These are phyloP conservation scores for Masnerella sp. DNA, from an alignment of 2,888 invertebrate species.

Conservation along the genomic window DNA sequence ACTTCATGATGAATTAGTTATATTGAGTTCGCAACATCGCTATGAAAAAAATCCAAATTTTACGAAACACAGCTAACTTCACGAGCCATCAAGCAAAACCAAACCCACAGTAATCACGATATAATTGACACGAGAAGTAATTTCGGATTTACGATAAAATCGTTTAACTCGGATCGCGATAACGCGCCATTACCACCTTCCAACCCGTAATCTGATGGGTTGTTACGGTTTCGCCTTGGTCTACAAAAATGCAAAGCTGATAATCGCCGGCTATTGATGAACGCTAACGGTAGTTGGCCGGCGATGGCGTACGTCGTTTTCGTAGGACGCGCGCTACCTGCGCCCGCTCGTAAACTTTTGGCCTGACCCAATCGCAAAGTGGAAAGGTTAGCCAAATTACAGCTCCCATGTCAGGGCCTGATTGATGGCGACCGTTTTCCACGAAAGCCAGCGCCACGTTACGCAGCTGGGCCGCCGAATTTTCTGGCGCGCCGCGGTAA, in stretches of 20 bases:
- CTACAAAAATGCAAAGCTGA: constrained; percentile 39
- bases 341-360: constrained; percentile 67
- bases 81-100: too few relatives aligned
- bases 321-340: constrained; percentile 41
- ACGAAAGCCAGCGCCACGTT: constrained; percentile 73
- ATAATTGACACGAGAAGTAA: constrained; percentile 68
- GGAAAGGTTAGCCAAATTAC: constrained; percentile 76
- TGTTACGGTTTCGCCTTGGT: constrained; percentile 53
- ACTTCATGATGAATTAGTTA: too few relatives aligned
- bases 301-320: constrained; percentile 1
- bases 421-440: constrained; percentile 75
- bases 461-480: constrained; percentile 24
- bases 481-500: constrained; percentile 32
- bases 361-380: constrained; percentile 64
- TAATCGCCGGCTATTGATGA: constrained; percentile 21
- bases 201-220: constrained; percentile 65
- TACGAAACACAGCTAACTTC: too few relatives aligned
- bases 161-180: constrained; percentile 65
- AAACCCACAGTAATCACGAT: constrained; percentile 67
- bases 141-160: constrained; percentile 73
- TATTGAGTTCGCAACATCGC: too few relatives aligned
- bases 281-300: constrained; percentile 14
- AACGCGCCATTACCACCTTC: constrained; percentile 68
- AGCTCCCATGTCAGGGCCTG: constrained; percentile 76
- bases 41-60: too few relatives aligned